phyloP scores from a whole-genome alignment of 2,113 vertebrate genomes.

The Perca flavescens region DNA sequence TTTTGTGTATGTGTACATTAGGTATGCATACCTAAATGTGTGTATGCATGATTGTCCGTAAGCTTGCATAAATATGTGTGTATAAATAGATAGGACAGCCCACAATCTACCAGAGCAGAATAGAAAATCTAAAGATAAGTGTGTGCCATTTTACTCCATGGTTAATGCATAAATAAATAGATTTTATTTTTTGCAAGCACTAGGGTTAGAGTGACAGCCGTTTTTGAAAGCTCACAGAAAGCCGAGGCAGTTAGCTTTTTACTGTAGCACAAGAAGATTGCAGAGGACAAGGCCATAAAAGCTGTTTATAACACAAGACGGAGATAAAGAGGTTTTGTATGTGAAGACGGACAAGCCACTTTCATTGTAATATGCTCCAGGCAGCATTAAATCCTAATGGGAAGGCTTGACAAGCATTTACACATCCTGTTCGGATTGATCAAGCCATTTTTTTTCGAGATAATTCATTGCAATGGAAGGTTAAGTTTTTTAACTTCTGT shows the following conservation, averaged over 20 bases:
- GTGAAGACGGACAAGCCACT: conserved; percentile 28
- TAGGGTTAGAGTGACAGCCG: conserved; percentile 21
- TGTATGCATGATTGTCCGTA: background rate
- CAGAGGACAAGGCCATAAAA: conserved; percentile 45
- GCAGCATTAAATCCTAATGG: conserved; percentile 42
- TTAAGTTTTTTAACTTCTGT: conserved; percentile 17
- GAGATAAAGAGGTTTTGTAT: conserved; percentile 51
- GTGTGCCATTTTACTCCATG: background rate
- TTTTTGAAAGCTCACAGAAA: conserved; percentile 30
- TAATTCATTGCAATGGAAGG: conserved; percentile 29
- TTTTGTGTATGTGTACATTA: conserved; percentile 8
- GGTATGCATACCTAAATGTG: background rate
- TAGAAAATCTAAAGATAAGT: conserved; percentile 21
- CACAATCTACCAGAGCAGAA: conserved; percentile 4
- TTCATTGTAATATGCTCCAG: conserved; percentile 38
- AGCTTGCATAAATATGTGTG: background rate
- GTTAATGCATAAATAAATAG: background rate
- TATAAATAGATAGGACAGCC: background rate
- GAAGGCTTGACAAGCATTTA: conserved; percentile 24
- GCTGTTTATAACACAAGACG: conserved; percentile 36
- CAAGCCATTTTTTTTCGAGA: conserved; percentile 9
- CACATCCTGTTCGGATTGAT: conserved; percentile 31
- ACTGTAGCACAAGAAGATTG: conserved; percentile 34
- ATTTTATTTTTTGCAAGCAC: background rate
- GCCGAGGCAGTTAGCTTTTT: conserved; percentile 8